Evolutionary conservation across 2,888 invertebrate species (phyloP), one percentile per base, ranked within the genome.

Genomic region (Oscheius myriophilus): DNA sequence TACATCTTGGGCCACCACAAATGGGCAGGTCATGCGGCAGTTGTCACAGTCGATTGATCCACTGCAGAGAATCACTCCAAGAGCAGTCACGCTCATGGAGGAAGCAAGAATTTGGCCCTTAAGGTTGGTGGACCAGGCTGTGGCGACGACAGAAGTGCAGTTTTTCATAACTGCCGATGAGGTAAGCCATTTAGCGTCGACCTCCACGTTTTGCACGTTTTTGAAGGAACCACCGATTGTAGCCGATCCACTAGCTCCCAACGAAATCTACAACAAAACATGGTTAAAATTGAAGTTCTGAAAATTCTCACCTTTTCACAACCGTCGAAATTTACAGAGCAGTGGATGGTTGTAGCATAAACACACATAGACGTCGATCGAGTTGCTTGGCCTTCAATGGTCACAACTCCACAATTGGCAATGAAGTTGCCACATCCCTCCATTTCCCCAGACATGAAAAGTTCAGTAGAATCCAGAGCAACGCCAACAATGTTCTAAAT

Each of bases 381-480:
- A 6, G 45, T 18, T 1, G 18, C 18, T 9, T 16, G 14, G 25
- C 54, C 55, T n/a, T 55, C 57, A 12, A 53, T 7, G 21, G 21
- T 25, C 23, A 72, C 23, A 11, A 71, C 59, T 9, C 71, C 75
- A 61, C 71, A 75, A 55, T 72, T 75, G 45, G 71, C 42, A 26
- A 72, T 71, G 33, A 72, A 25, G 43, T 57, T 66, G n/a, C 64
- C 70, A 42, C 72, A 77, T 18, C 64, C 63, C 33, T 75, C 75
- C 12, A 75, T 62, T 7, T 77, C 74, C 0, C 53, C 71, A 25
- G 55, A 67, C n/a, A 72, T 65, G 11, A 71, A 53, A 33, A 77
- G 51, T n/a, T 77, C 77, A 0, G 65, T 59, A 9, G 72, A 73
- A 25, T 75, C 74, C 18, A 77, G 52, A 18, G 72, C 71, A 7